Base-by-base conservation (phyloP, 37 sponge, comb jelly and placozoan genomes). In the Halichondria panicea region DNA sequence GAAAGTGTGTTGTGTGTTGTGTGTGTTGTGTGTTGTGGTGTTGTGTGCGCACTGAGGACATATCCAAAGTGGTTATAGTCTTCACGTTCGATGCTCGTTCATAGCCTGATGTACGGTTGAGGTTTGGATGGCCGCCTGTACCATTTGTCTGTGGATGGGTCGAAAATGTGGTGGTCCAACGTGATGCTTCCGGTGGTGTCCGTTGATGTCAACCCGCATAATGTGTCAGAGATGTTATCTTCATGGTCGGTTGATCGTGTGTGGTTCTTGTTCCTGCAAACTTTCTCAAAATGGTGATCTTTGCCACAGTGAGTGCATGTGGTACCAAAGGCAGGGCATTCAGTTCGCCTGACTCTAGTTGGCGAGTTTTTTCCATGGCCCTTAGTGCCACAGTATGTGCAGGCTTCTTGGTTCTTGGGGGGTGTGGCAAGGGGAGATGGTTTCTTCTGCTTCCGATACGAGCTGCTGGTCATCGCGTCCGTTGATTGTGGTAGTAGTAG, bases 401-500 rank as follows among this genome's bases (percentile, higher is more conserved):
- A 77, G 52, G 38, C 3, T 12, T 50, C 67, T 31, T 66, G 78
- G 39, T 79, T 71, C 50, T 44, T 70, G n/a, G 80, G 62, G 68
- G 80, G 71, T 58, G 71, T 45, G 9, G 27, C 63, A 21, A 37
- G 42, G 24, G 60, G 24, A 37, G 65, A 0, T 40, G 41, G 25
- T 70, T 50, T 81, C 64, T 63, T 81, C 72, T 61, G 65, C 55
- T 41, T 30, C 35, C 65, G 43, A 72, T 71, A 71, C 28, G 78
- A 55, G 59, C 79, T 79, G 68, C 79, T 61, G 27, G 69, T 25
- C 43, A 79, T 60, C 58, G 68, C 79, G 41, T 68, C 70, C 7
- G 70, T 68, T 57, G 70, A 57, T 24, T 79, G 79, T 25, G 79
- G 69, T 35, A 79, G 43, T 57, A 79, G 79, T 36, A 75, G 64